phyloP scores from a whole-genome alignment of 2,888 invertebrate species.

The Drosophila monieri region DNA sequence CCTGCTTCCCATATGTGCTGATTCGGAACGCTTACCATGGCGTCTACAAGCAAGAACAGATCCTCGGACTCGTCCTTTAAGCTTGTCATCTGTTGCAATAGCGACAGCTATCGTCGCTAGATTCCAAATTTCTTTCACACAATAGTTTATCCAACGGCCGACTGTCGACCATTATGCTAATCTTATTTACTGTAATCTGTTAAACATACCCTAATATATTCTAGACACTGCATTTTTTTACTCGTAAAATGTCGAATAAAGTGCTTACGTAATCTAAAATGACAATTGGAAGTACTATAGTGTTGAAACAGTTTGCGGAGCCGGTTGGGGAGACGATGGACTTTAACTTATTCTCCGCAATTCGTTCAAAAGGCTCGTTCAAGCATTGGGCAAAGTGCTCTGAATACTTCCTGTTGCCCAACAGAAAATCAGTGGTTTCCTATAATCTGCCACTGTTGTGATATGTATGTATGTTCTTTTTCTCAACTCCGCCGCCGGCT shows the following conservation, averaged over 20 bases:
- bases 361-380: no score
- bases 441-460: no score
- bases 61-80: conserved; percentile 68
- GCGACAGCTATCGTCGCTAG: background rate
- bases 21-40: conserved; percentile 99
- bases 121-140: conserved; percentile 13
- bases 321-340: no score
- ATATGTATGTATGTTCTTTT: no score
- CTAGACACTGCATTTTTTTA: conserved; percentile 67
- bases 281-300: no score
- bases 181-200: conserved; percentile 54
- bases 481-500: no score
- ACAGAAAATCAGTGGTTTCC: no score
- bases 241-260: conserved; percentile 64
- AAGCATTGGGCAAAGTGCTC: no score
- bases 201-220: conserved; percentile 55
- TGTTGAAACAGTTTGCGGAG: no score
- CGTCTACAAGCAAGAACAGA: conserved; percentile 94
- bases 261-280: conserved; percentile 55
- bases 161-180: conserved; percentile 45
- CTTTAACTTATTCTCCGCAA: no score
- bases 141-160: conserved; percentile 38
- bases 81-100: background rate
- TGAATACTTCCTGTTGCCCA: no score
- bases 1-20: conserved; percentile 99